Percentiles rank a stretch among this genome's conserved stretches.
Conservation (phyloP, 2,797 vertebrate genomes). For the Micromesistius poutassou region DNA sequence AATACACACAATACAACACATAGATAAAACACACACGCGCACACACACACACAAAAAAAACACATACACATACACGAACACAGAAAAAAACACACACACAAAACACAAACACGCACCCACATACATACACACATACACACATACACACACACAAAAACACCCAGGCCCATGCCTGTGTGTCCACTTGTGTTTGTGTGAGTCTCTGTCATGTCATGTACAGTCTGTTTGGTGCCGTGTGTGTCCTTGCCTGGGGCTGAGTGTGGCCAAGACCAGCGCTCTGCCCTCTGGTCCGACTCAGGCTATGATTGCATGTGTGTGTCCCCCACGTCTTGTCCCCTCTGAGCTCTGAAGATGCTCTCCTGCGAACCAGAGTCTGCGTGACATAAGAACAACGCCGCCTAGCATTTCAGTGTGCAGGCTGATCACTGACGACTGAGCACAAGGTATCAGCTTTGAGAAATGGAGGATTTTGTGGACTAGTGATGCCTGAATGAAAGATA, state of each 20-base stretch:
- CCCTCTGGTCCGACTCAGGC: not conserved
- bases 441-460: no score
- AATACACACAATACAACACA: not conserved
- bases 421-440: no score
- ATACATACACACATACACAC: slow-evolving; percentile 19
- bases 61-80: not conserved
- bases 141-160: slow-evolving; percentile 24
- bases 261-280: not conserved
- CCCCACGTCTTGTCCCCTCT: not conserved
- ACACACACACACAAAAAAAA: not conserved
- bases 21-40: not conserved
- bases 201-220: slow-evolving; percentile 62
- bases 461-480: no score
- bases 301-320: slow-evolving; percentile 21
- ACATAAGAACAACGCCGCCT: not conserved
- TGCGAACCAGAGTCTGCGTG: not conserved
- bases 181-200: slow-evolving; percentile 51
- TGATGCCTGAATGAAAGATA: no score
- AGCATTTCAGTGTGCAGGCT: not conserved
- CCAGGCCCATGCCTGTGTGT: slow-evolving; percentile 24
- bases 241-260: slow-evolving; percentile 53
- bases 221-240: slow-evolving; percentile 53
- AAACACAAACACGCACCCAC: slow-evolving; percentile 19
- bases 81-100: slow-evolving; percentile 3
- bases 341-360: not conserved